Percentiles rank a stretch among this genome's conserved stretches.
Conservation (phyloP, 2,113 vertebrate species). For the Myocastor coypus region DNA sequence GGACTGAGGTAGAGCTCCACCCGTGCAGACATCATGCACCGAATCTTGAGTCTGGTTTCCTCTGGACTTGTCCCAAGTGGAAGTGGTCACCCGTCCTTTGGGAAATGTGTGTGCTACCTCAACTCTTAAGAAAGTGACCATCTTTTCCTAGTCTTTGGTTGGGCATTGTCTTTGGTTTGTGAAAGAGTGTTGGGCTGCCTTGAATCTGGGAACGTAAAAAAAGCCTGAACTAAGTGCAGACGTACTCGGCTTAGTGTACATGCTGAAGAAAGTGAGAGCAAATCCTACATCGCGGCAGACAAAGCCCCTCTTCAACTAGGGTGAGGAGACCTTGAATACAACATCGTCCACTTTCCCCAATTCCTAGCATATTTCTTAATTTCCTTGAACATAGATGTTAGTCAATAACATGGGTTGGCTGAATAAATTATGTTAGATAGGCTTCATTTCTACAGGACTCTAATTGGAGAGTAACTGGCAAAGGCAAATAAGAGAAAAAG, state of each 20-base stretch:
- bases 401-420: constrained; percentile 47
- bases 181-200: not conserved
- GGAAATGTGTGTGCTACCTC: not conserved
- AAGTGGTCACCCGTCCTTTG: not conserved
- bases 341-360: not conserved
- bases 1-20: not conserved
- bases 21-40: no score
- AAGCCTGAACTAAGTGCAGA: not conserved
- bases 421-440: constrained; percentile 59
- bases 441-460: not conserved
- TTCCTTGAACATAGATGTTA: constrained; percentile 33
- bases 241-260: not conserved
- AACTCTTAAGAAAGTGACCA: not conserved
- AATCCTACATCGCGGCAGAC: not conserved
- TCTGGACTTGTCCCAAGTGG: not conserved
- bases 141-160: not conserved
- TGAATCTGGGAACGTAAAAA: not conserved
- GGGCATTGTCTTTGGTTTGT: not conserved
- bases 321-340: not conserved
- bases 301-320: not conserved
- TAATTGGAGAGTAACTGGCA: not conserved
- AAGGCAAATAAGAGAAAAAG: constrained; percentile 12
- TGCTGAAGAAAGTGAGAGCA: not conserved
- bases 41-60: not conserved
- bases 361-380: constrained; percentile 46